Evolutionary conservation across 2,888 invertebrate genomes (phyloP).

Genomic region (Scaptodrosophila latifasciaeformis): DNA sequence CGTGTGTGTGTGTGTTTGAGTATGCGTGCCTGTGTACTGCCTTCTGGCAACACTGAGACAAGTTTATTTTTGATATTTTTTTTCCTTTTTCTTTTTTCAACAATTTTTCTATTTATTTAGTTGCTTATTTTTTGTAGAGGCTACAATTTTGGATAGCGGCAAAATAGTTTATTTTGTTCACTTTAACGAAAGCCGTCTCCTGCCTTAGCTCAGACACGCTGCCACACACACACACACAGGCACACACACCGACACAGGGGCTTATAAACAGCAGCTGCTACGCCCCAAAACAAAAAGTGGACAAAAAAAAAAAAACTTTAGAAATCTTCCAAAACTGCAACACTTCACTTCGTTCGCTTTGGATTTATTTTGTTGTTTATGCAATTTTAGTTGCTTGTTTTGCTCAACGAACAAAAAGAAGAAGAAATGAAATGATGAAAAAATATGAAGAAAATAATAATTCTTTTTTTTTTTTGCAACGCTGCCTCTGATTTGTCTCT

Average conservation of each 20-base stretch:
- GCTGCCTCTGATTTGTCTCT: too few relatives aligned
- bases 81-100: constrained; percentile 5
- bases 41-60: background rate
- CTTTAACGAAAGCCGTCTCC: too few relatives aligned
- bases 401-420: too few relatives aligned
- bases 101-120: background rate
- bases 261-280: constrained; percentile 7
- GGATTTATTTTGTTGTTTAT: too few relatives aligned
- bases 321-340: too few relatives aligned
- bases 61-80: constrained; percentile 1
- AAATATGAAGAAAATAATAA: background rate
- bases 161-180: too few relatives aligned
- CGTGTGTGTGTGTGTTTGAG: background rate
- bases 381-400: too few relatives aligned
- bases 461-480: background rate
- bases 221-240: background rate
- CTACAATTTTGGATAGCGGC: background rate
- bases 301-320: background rate
- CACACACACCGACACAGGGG: background rate
- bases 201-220: background rate
- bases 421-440: too few relatives aligned
- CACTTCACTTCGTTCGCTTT: too few relatives aligned
- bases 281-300: constrained; percentile 9
- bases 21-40: background rate
- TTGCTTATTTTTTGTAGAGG: background rate